phyloP scores from a whole-genome alignment of 2,113 vertebrate genomes.

The Sebastes fasciatus region DNA sequence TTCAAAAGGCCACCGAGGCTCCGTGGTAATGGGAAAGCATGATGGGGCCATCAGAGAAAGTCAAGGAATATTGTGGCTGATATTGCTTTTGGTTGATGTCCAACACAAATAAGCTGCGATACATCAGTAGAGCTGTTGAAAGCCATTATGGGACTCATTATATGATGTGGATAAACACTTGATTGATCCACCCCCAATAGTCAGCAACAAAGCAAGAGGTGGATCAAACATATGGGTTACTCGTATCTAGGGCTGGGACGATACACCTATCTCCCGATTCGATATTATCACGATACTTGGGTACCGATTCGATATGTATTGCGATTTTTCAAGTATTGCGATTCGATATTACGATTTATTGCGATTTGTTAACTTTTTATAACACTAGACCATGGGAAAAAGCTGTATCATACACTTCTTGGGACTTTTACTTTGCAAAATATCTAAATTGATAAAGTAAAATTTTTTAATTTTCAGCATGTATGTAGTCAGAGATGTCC shows the following conservation, averaged over 20 bases:
- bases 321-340: too few relatives aligned
- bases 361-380: too few relatives aligned
- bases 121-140: slow-evolving; percentile 59
- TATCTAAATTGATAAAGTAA: too few relatives aligned
- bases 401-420: too few relatives aligned
- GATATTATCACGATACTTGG: too few relatives aligned
- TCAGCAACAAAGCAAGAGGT: slow-evolving; percentile 46
- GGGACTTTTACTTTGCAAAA: too few relatives aligned
- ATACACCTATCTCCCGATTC: too few relatives aligned
- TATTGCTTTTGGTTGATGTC: slow-evolving; percentile 66
- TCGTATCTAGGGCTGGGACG: slow-evolving; percentile 19
- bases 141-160: slow-evolving; percentile 61
- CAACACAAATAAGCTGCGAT: slow-evolving; percentile 67
- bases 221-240: slow-evolving; percentile 53
- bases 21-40: slow-evolving; percentile 58
- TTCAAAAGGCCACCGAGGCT: slow-evolving; percentile 77
- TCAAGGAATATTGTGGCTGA: slow-evolving; percentile 51
- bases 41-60: slow-evolving; percentile 64
- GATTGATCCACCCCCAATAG: slow-evolving; percentile 63
- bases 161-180: slow-evolving; percentile 56
- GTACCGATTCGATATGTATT: too few relatives aligned
- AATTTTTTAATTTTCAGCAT: too few relatives aligned
- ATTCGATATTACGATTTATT: too few relatives aligned
- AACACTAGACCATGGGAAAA: too few relatives aligned
- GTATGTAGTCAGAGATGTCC: too few relatives aligned